Base-by-base conservation (phyloP, 2,113 vertebrate species). In the Telmatochromis bifrenatus region DNA sequence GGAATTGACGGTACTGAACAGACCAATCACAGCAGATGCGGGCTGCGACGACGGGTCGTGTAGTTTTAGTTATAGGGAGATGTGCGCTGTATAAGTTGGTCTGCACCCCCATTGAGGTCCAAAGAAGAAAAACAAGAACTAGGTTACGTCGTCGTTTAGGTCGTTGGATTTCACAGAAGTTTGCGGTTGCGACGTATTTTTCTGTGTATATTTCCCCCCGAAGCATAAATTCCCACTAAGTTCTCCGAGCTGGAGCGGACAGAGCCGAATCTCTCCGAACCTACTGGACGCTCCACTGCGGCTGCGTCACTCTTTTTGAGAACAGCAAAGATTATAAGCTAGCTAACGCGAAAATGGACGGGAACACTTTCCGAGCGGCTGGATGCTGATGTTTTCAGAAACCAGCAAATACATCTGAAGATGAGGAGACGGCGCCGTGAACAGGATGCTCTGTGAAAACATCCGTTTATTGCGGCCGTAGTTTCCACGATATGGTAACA, bases 261-360 rank as follows among this genome's bases (percentile, higher is more conserved):
- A 15, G 55, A 60, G 23, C 79, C 96, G 96, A 96, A 2, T 21
- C 7, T 12, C 9, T 7, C 91, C 95, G 95, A 96, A 91, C 31
- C 45, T 2, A 9, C 65, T 7, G 26, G 14, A 55, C 37, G 3
- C 23, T 70, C 31, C 58, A 95, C 91, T 96, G 93, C 95, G 96
- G 89, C 94, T 95, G 95, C 95, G 95, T 95, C 91, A 94, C 87
- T 87, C 77, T 81, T 87, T 89, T 85, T 17, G 88, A 79, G 91
- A 93, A 88, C 91, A 88, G 91, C 84, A 92, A 93, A 93, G 91
- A 95, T 93, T 93, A 88, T 79, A 80, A 77, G 79, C 87, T 83
- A 86, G 87, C 94, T 91, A 91, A 87, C 21, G 9, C 60, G 42
- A 90, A 93, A 83, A 89, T 70, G 51, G 80, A 87, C 79, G 37